Conservation (phyloP, 2,888 invertebrate species). For the Aethes cnicana region DNA sequence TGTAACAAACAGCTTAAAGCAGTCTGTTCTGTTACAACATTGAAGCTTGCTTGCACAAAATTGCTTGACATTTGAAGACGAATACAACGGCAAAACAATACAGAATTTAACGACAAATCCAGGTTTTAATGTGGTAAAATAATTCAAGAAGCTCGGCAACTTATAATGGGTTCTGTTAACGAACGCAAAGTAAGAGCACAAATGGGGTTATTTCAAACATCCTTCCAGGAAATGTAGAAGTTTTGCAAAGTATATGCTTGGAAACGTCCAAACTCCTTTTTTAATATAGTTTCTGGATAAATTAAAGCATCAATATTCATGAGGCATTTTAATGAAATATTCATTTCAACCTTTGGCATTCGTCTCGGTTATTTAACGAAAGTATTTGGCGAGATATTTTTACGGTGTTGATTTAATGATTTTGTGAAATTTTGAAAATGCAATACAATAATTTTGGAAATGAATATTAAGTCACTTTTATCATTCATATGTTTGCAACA, state of each 20-base stretch:
- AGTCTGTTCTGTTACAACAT: no score
- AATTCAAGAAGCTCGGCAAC: background rate
- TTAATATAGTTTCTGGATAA: conserved; percentile 13
- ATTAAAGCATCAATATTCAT: conserved; percentile 20
- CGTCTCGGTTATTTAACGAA: conserved; percentile 1
- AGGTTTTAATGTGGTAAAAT: conserved; percentile 1
- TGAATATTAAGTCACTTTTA: no score
- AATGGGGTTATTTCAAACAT: conserved; percentile 37
- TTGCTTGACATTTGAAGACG: conserved; percentile 5
- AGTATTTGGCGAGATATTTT: background rate
- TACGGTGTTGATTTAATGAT: background rate
- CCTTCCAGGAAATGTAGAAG: conserved; percentile 38
- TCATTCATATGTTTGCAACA: no score
- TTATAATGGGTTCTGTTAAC: conserved; percentile 11
- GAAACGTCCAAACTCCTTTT: conserved; percentile 11
- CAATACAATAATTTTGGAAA: no score
- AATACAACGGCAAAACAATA: conserved; percentile 1
- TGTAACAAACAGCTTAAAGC: no score
- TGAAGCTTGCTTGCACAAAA: background rate
- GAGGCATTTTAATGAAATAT: conserved; percentile 16
- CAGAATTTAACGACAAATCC: conserved; percentile 1
- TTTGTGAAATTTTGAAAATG: background rate
- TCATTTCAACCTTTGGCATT: conserved; percentile 11
- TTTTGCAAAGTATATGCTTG: conserved; percentile 37
- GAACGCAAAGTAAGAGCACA: conserved; percentile 14